Evolutionary conservation across 2,797 vertebrate genomes (phyloP), one percentile per base, ranked within the genome.

Genomic region (Antrozous pallidus): DNA sequence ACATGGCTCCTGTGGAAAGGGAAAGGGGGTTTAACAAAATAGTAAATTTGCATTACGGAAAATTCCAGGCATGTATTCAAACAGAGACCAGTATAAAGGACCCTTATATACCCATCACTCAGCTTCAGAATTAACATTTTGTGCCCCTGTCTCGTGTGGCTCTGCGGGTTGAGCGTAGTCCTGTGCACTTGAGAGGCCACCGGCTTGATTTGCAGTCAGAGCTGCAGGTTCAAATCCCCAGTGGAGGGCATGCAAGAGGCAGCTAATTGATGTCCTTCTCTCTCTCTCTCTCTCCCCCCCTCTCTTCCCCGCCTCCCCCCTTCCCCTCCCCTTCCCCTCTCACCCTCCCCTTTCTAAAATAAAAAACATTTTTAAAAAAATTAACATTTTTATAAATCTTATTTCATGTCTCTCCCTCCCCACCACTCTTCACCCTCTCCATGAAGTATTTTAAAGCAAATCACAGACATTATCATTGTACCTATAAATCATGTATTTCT

Each of bases 1-100:
- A 20, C 18, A 2, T 33, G 36, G 36, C 51, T 83, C 74, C 71
- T 90, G 49, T 3, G 51, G 14, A 47, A 95, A 73, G 67, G 63
- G 74, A 86, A 80, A 56, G 38, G 54, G 54, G 67, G 47, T 86
- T 36, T 65, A 6, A 70, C 88, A 88, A 84, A 78, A 80, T 14
- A 83, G 20, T 42, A 78, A 1, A 78, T 84, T 79, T 90, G 56
- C 71, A 47, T 84, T 51, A 74, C 33, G 61, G 87, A 70, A 58
- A 58, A 67, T 87, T 91, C 70, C 40, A 89, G 77, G 83, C 47
- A 56, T 70, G 33, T 90, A 33, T 82, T 91, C 58, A 96, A 82
- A 73, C 61, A 92, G 63, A 91, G 89, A 78, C 36, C 13, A 90
- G 24, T 45, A 42, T 70, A 74, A 87, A 91, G 22, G 86, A 87